These are phyloP conservation scores for Oryzias celebensis DNA, from an alignment of 2,113 vertebrate genomes.

Conservation along the genomic window DNA sequence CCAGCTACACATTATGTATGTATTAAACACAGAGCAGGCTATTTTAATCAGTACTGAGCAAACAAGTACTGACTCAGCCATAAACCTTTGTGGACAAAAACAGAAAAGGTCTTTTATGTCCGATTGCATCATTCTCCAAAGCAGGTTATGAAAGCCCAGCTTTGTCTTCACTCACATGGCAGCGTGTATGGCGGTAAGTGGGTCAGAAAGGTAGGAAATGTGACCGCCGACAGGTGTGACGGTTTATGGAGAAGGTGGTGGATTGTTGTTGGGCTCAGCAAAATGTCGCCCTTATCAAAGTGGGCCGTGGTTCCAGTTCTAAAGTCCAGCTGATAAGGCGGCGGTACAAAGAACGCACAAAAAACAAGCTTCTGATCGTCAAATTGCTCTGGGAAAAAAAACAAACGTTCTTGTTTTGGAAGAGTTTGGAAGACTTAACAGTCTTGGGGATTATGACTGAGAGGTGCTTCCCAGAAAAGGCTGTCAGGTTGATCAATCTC, in stretches of 20 bases:
- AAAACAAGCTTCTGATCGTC: slow-evolving; percentile 47
- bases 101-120: slow-evolving; percentile 35
- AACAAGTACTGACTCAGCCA: slow-evolving; percentile 39
- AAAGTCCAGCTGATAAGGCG: slow-evolving; percentile 74
- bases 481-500: slow-evolving; percentile 9
- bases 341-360: slow-evolving; percentile 37
- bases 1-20: slow-evolving; percentile 67
- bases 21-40: slow-evolving; percentile 63
- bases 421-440: too few species aligned
- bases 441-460: slow-evolving; percentile 17
- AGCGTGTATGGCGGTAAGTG: slow-evolving; percentile 37
- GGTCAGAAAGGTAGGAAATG: slow-evolving; percentile 42
- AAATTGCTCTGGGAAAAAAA: slow-evolving; percentile 9
- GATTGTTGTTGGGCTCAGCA: slow-evolving; percentile 20
- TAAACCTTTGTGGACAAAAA: slow-evolving; percentile 32
- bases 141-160: slow-evolving; percentile 12
- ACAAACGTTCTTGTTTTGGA: too few species aligned
- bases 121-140: slow-evolving; percentile 26
- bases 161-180: slow-evolving; percentile 2
- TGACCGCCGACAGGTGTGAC: slow-evolving; percentile 29
- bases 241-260: slow-evolving; percentile 28
- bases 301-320: slow-evolving; percentile 39
- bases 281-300: slow-evolving; percentile 50
- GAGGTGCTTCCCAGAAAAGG: slow-evolving; percentile 16
- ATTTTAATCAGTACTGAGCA: slow-evolving; percentile 53